phyloP scores from a whole-genome alignment of 2,888 invertebrate species.

The Rhagonycha fulva region DNA sequence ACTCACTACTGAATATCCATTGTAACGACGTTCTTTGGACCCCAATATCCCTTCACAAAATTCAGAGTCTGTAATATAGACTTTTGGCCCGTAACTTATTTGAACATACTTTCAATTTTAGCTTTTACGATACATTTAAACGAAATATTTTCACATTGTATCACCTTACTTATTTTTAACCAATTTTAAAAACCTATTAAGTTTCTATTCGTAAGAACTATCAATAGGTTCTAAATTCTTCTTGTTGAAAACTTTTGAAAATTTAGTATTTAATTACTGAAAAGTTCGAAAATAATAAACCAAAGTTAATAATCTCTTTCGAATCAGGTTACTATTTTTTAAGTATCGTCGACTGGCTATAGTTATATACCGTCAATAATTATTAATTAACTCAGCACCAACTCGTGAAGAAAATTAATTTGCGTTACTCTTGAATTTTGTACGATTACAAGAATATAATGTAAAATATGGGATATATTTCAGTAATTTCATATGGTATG shows the following conservation, averaged over 20 bases:
- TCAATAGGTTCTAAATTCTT: no score
- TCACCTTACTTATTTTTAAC: not conserved
- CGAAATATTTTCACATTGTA: slow-evolving; percentile 6
- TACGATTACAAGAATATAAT: not conserved
- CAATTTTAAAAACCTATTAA: not conserved
- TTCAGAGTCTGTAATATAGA: slow-evolving; percentile 26
- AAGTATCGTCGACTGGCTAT: not conserved
- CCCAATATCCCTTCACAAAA: slow-evolving; percentile 25
- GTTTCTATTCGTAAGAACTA: not conserved
- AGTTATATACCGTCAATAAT: not conserved
- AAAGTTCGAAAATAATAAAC: not conserved
- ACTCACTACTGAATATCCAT: slow-evolving; percentile 29
- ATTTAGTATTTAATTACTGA: not conserved
- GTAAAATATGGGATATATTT: not conserved
- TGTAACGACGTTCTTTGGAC: slow-evolving; percentile 23
- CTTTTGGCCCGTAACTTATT: slow-evolving; percentile 27
- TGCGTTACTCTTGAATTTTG: not conserved
- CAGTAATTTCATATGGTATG: not conserved
- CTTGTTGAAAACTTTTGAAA: no score
- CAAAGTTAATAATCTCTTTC: not conserved
- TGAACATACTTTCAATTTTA: slow-evolving; percentile 24
- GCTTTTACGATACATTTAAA: slow-evolving; percentile 15
- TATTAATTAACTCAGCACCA: not conserved
- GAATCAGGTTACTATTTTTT: not conserved
- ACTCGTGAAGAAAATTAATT: not conserved